Conservation (phyloP, 92 coral and sea anemone genomes). For the Palythoa grandiflora region DNA sequence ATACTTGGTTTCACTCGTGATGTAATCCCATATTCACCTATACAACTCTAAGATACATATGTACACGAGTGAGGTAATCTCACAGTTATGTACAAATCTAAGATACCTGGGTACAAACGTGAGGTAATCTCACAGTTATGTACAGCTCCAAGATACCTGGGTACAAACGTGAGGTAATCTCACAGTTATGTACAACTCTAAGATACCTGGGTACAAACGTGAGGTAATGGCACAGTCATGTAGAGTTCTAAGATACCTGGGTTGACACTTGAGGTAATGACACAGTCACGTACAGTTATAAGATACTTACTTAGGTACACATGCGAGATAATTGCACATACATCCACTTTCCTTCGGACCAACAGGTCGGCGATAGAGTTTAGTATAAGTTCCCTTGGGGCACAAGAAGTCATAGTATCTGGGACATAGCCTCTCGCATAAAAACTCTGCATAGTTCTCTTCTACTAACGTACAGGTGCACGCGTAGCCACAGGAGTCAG, state of each 20-base stretch:
- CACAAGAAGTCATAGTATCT: constrained; percentile 21
- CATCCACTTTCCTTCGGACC: constrained; percentile 34
- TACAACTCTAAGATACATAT: too few relatives aligned
- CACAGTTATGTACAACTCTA: too few relatives aligned
- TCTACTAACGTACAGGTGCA: constrained; percentile 32
- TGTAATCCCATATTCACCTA: too few relatives aligned
- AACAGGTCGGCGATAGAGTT: constrained; percentile 16
- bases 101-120: too few relatives aligned
- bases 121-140: too few relatives aligned
- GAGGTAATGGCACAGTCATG: too few relatives aligned
- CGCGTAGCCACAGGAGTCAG: constrained; percentile 29
- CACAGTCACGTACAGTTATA: neutral
- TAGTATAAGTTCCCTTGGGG: constrained; percentile 16
- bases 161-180: too few relatives aligned
- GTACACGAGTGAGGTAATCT: neutral
- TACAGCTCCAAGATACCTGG: too few relatives aligned
- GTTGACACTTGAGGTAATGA: neutral
- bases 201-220: too few relatives aligned
- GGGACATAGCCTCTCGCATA: constrained; percentile 33
- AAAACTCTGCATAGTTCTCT: constrained; percentile 34
- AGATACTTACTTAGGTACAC: neutral
- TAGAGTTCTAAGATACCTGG: neutral
- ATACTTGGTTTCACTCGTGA: too few relatives aligned
- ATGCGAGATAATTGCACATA: neutral
- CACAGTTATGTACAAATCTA: too few relatives aligned